Conservation (phyloP, 2,113 vertebrate genomes). For the Lepisosteus osseus region DNA sequence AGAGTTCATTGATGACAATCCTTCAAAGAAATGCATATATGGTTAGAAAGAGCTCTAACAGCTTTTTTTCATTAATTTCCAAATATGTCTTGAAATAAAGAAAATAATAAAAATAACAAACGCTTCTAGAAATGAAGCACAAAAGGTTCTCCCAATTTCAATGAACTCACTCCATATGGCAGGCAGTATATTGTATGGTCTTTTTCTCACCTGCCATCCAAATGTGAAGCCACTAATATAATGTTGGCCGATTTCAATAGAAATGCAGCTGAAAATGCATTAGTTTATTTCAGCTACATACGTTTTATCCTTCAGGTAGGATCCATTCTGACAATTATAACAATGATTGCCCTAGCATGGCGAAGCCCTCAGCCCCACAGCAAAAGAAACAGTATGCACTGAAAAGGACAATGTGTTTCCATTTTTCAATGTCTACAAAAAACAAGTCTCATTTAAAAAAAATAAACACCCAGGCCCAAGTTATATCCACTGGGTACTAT, state of each 20-base stretch:
- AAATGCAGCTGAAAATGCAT: slow-evolving; percentile 12
- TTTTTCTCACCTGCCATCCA: slow-evolving; percentile 38
- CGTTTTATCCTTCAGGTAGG: slow-evolving; percentile 10
- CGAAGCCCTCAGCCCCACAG: background rate
- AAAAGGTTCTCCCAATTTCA: slow-evolving; percentile 23
- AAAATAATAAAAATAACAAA: too few species aligned
- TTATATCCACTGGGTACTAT: background rate
- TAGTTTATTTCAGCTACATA: too few species aligned
- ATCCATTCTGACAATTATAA: slow-evolving; percentile 7
- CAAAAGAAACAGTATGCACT: too few species aligned
- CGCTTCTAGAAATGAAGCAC: background rate
- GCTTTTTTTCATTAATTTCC: too few species aligned
- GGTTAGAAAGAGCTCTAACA: too few species aligned
- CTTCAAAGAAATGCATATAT: too few species aligned
- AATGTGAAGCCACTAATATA: slow-evolving; percentile 17
- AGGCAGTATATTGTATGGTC: slow-evolving; percentile 32
- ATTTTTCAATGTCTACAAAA: slow-evolving; percentile 4
- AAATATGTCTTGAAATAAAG: too few species aligned
- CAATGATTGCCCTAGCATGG: slow-evolving; percentile 1
- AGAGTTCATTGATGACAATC: too few species aligned
- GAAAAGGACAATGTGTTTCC: slow-evolving; percentile 5
- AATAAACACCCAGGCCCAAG: background rate
- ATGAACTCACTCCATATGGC: slow-evolving; percentile 52
- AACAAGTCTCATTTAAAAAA: background rate
- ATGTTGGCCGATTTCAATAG: slow-evolving; percentile 11